A percentile compares a stretch with the other conserved stretches of the same genome.
phyloP scores from a whole-genome alignment of 2,888 invertebrate species.

The Tachystola acroxantha region DNA sequence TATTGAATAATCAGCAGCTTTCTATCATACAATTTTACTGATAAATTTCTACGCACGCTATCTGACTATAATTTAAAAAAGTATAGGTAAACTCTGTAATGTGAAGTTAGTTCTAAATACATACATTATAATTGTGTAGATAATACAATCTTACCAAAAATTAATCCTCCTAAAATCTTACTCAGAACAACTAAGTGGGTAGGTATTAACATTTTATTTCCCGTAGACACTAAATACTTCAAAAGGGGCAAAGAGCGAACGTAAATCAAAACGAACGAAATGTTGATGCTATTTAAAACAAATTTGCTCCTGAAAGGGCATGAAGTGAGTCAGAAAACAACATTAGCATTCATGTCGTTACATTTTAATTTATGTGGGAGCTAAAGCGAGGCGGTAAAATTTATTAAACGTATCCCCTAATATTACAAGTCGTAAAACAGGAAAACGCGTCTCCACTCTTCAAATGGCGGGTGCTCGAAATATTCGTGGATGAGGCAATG shows the following conservation, averaged over 20 bases:
- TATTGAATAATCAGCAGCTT: no score
- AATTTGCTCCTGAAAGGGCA: slow-evolving; percentile 32
- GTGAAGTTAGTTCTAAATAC: no score
- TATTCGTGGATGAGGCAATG: background rate
- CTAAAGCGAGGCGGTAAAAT: slow-evolving; percentile 25
- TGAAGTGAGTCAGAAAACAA: slow-evolving; percentile 26
- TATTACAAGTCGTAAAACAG: slow-evolving; percentile 37
- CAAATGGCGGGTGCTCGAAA: slow-evolving; percentile 18
- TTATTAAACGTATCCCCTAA: slow-evolving; percentile 38
- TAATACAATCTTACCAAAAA: no score
- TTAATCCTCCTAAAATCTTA: no score
- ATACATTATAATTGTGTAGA: no score
- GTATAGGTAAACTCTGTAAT: no score
- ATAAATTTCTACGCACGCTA: no score
- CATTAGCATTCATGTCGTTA: slow-evolving; percentile 42
- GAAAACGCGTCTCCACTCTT: slow-evolving; percentile 23
- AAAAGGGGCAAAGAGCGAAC: slow-evolving; percentile 12
- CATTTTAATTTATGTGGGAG: slow-evolving; percentile 40
- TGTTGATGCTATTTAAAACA: slow-evolving; percentile 29
- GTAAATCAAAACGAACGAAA: slow-evolving; percentile 25
- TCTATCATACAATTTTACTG: no score
- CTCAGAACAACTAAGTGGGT: no score
- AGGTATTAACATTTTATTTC: no score
- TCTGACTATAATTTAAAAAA: no score
- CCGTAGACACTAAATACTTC: slow-evolving; percentile 5